A percentile compares a stretch with the other conserved stretches of the same genome.
These are phyloP conservation scores for Sipha flava DNA, from an alignment of 1,140 invertebrate genomes.

Conservation along the genomic window DNA sequence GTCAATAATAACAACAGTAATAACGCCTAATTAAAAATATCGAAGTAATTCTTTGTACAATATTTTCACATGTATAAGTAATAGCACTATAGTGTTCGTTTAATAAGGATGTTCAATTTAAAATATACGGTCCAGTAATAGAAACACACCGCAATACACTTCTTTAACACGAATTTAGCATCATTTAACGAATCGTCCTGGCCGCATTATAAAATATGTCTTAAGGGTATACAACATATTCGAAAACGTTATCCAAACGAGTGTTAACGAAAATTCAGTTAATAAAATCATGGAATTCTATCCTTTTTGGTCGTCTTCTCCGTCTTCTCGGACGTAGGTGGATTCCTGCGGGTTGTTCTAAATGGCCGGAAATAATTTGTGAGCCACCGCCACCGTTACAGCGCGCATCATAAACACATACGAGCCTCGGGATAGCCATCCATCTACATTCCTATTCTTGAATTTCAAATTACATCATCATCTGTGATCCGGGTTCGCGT, in stretches of 20 bases:
- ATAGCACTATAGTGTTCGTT: background rate
- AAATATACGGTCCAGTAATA: background rate
- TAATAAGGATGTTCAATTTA: constrained; percentile 20
- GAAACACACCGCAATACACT: background rate
- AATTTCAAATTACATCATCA: background rate
- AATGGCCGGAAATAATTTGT: constrained; percentile 11
- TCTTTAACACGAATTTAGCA: background rate
- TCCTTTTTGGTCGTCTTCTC: background rate
- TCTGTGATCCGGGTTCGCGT: background rate
- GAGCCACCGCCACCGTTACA: background rate
- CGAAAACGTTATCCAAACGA: background rate
- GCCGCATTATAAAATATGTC: background rate
- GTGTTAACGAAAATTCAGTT: background rate
- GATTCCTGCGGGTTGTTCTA: background rate
- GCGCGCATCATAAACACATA: too few relatives aligned
- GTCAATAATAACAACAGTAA: too few relatives aligned
- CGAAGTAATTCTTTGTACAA: too few relatives aligned
- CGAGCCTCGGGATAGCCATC: background rate
- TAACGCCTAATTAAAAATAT: too few relatives aligned
- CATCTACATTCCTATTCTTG: background rate
- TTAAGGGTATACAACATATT: background rate
- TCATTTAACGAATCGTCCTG: background rate
- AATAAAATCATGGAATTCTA: background rate
- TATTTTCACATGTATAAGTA: too few relatives aligned
- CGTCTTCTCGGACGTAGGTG: background rate